A percentile compares a stretch with the other conserved stretches of the same genome.
Evolutionary conservation across 2,113 vertebrate species (phyloP).

Genomic region (Tragelaphus scriptus): DNA sequence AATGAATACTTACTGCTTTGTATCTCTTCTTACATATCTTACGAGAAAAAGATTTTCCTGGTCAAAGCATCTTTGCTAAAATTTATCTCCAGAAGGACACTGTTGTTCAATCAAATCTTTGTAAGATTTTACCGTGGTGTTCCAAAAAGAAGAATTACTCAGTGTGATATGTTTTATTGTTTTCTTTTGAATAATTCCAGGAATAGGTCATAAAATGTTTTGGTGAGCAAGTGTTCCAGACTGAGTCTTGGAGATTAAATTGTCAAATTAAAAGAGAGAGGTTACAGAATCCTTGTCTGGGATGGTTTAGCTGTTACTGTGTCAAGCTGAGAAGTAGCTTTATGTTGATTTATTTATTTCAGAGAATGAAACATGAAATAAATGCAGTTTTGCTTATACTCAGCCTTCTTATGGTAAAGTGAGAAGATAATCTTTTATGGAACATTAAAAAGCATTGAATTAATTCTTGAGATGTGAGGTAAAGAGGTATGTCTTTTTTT

Average conservation of each 20-base stretch:
- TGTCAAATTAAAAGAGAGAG: constrained; percentile 34
- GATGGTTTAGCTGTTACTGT: background rate
- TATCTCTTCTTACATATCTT: constrained; percentile 25
- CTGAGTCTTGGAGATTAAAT: constrained; percentile 18
- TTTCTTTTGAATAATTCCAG: constrained; percentile 46
- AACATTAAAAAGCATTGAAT: background rate
- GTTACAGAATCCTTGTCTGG: background rate
- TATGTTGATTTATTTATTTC: constrained; percentile 24
- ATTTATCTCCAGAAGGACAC: constrained; percentile 41
- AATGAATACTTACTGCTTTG: background rate
- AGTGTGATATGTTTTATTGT: background rate
- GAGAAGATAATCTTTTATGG: background rate
- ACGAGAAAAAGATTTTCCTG: constrained; percentile 39
- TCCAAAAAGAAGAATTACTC: constrained; percentile 40
- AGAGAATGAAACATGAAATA: background rate
- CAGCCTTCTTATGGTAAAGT: background rate
- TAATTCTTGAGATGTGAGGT: background rate
- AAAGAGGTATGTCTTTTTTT: background rate
- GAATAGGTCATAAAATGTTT: constrained; percentile 47
- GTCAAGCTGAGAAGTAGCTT: background rate
- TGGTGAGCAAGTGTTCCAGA: constrained; percentile 24
- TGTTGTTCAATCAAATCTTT: constrained; percentile 30
- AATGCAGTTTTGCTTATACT: background rate
- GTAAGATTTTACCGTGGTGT: background rate
- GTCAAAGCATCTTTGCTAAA: constrained; percentile 43